Conservation (phyloP, 2,797 vertebrate genomes). For the Tenualosa thibaudeaui region DNA sequence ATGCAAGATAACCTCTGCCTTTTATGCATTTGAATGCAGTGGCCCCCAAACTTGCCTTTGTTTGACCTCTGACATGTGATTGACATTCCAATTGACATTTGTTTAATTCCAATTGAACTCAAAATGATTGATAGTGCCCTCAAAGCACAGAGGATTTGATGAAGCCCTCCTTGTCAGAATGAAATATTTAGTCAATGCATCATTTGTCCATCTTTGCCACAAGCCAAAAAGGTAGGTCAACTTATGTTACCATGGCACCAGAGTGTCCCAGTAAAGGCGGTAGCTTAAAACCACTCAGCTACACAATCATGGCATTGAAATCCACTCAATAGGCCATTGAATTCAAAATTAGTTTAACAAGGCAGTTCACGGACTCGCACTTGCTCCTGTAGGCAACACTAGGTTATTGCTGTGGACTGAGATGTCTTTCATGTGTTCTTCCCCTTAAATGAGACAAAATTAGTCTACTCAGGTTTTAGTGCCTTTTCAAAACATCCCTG, state of each 20-base stretch:
- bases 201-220: background rate
- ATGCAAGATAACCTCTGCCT: background rate
- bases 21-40: background rate
- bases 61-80: background rate
- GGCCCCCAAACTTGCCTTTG: background rate
- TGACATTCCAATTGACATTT: background rate
- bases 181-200: background rate
- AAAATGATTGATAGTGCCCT: background rate
- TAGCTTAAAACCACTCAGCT: background rate
- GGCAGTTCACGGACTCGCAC: background rate
- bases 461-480: background rate
- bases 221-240: background rate
- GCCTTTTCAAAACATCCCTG: background rate
- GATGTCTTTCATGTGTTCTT: background rate
- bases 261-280: background rate
- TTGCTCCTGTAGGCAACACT: background rate
- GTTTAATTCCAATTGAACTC: background rate
- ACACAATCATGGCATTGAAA: background rate
- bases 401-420: background rate
- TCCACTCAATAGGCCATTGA: background rate
- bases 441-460: background rate
- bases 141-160: background rate
- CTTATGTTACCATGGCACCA: constrained; percentile 5
- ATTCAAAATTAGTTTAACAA: constrained; percentile 21
- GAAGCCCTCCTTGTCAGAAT: background rate